Base-by-base conservation (phyloP, 2,888 invertebrate genomes). In the Mystacides longicornis region DNA sequence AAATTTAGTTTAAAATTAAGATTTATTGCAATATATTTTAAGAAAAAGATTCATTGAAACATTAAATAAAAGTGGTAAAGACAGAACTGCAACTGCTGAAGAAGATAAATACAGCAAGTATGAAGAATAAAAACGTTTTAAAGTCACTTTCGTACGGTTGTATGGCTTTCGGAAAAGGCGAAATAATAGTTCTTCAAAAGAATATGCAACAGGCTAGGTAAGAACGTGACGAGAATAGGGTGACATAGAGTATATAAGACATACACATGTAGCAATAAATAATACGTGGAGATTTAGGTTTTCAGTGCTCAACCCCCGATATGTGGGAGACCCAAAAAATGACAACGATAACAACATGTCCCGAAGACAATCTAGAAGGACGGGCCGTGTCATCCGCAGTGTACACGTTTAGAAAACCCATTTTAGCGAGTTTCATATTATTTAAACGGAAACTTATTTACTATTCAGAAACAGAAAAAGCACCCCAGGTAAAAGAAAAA, bases 321-420 rank as follows among this genome's bases (percentile, higher is more conserved):
- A 37, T 37, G 16, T 37, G 14, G 37, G 16, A 37, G 14, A 37
- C 37, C 14, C 37, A 16, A 7, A 37, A 37, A 37, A 37, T 37
- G 37, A 37, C 16, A 37, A 37, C 37, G 16, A 27, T 37, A 37
- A 37, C 37, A 37, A 37, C 37, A 37, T 37, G 37, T 37, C 37
- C 7, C 14, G 14, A 37, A 37, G 37, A 37, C 16, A 37, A 37
- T 37, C 37, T 19, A 21, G 45, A 45, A 21, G 45, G 48, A 48
- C 22, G 48, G 47, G 48, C 14, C 33, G 31, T 46, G 53, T 53
- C 53, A 48, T 19, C 18, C 23, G 48, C 53, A 53, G 37, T 37
- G 20, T 22, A 47, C 7, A n/a, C 27, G 19, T 51, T 45, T 50
- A n/a, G 20, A 43, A 51, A 51, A 46, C 3, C 18, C 45, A 45